These are phyloP conservation scores for Gobio occitaniae DNA, from an alignment of 2,797 vertebrate genomes.

Conservation along the genomic window DNA sequence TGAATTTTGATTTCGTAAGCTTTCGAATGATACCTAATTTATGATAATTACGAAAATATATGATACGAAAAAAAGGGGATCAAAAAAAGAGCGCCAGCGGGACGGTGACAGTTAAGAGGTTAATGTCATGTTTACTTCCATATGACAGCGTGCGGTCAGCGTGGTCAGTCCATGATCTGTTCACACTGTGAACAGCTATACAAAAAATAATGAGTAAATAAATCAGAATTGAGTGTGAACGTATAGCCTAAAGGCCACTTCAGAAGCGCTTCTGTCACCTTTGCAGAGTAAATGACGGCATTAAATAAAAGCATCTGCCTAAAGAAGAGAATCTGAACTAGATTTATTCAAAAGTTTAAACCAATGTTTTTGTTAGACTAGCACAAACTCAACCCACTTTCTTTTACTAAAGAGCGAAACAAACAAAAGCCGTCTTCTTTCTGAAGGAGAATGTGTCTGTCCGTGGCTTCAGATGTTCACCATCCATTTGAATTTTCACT, in stretches of 20 bases:
- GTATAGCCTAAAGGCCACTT: background rate
- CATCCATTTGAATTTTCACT: conserved; percentile 58
- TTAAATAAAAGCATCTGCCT: background rate
- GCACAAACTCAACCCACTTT: conserved; percentile 49
- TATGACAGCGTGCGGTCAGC: no score
- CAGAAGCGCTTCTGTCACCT: no score
- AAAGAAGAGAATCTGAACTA: background rate
- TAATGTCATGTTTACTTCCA: no score
- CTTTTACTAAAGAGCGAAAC: conserved; percentile 53
- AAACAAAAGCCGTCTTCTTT: conserved; percentile 65
- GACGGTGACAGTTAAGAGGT: no score
- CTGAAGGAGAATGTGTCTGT: conserved; percentile 59
- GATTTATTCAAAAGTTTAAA: background rate
- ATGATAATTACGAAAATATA: no score
- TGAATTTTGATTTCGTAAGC: no score
- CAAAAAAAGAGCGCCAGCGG: no score
- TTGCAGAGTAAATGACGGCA: background rate
- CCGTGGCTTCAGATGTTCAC: conserved; percentile 52
- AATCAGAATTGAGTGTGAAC: background rate
- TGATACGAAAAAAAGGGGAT: no score
- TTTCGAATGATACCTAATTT: no score
- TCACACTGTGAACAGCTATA: background rate
- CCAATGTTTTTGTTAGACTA: background rate
- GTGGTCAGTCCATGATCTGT: background rate
- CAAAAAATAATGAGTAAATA: background rate